Conservation (phyloP, 2,797 vertebrate species). For the Diplodus puntazzo region DNA sequence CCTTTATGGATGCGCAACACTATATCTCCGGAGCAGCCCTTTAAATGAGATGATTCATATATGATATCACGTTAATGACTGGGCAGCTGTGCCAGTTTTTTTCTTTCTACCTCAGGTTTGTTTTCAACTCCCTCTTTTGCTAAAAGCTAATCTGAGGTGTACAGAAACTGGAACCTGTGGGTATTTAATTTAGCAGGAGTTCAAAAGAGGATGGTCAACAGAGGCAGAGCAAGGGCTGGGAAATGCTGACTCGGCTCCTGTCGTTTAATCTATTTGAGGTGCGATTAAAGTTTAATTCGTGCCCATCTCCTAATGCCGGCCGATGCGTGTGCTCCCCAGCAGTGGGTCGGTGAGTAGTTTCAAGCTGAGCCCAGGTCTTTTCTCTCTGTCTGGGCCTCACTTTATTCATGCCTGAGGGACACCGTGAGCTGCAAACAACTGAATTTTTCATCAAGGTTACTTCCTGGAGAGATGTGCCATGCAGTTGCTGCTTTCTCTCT, state of each 20-base stretch:
- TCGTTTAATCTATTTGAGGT: constrained; percentile 84
- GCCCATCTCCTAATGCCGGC: constrained; percentile 80
- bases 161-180: constrained; percentile 60
- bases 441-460: constrained; percentile 88
- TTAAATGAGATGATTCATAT: constrained; percentile 37
- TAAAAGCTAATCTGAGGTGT: constrained; percentile 44
- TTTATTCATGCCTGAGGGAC: constrained; percentile 88
- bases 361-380: constrained; percentile 83
- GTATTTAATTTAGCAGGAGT: constrained; percentile 63
- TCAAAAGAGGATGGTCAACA: constrained; percentile 69
- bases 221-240: constrained; percentile 59
- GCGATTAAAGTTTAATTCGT: constrained; percentile 86
- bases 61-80: constrained; percentile 31
- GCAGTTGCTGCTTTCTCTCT: constrained; percentile 74
- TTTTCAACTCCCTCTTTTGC: constrained; percentile 39
- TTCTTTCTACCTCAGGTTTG: constrained; percentile 28
- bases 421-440: constrained; percentile 85
- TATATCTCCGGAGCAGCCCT: constrained; percentile 13
- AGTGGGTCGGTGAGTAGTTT: constrained; percentile 76
- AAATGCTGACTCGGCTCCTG: constrained; percentile 81
- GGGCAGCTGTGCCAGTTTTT: constrained; percentile 26
- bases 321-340: constrained; percentile 61
- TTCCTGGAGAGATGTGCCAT: constrained; percentile 84
- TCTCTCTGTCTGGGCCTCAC: constrained; percentile 80
- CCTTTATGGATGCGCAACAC: constrained; percentile 16